Percentiles rank a stretch among this genome's conserved stretches.
Evolutionary conservation across 2,797 vertebrate species (phyloP).

Genomic region (Arnoldichthys spilopterus): DNA sequence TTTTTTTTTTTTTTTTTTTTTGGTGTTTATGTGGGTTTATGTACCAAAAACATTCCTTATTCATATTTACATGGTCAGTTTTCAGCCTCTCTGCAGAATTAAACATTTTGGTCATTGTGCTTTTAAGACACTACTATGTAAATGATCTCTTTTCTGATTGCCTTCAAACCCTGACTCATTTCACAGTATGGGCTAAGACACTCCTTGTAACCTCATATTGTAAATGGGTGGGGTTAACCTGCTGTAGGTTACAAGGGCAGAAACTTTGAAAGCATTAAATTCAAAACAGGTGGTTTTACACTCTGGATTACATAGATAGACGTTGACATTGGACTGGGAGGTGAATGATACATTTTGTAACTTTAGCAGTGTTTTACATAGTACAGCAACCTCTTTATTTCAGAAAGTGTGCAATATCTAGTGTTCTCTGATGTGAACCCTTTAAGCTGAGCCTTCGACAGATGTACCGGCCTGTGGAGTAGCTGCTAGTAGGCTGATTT

Average conservation of each 20-base stretch:
- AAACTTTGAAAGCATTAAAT: neutral
- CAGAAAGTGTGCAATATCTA: neutral
- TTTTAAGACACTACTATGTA: neutral
- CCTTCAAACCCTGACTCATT: neutral
- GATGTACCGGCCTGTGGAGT: constrained; percentile 29
- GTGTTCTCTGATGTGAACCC: neutral
- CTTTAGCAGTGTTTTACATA: neutral
- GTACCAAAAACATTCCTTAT: neutral
- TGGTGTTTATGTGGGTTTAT: neutral
- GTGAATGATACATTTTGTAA: neutral
- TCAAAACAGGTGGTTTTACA: neutral
- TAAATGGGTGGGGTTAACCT: neutral
- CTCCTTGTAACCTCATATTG: neutral
- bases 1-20: neutral
- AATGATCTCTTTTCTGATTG: neutral
- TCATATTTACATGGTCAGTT: neutral
- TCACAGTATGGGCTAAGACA: neutral
- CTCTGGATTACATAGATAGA: neutral
- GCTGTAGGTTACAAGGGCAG: neutral
- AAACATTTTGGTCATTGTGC: neutral
- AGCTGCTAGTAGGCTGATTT: constrained; percentile 44
- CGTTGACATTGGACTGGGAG: neutral
- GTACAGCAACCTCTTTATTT: neutral
- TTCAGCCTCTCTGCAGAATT: neutral
- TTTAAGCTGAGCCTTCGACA: constrained; percentile 35